Conservation (phyloP, 2,888 invertebrate species). For the Lasioglossum leucozonium region DNA sequence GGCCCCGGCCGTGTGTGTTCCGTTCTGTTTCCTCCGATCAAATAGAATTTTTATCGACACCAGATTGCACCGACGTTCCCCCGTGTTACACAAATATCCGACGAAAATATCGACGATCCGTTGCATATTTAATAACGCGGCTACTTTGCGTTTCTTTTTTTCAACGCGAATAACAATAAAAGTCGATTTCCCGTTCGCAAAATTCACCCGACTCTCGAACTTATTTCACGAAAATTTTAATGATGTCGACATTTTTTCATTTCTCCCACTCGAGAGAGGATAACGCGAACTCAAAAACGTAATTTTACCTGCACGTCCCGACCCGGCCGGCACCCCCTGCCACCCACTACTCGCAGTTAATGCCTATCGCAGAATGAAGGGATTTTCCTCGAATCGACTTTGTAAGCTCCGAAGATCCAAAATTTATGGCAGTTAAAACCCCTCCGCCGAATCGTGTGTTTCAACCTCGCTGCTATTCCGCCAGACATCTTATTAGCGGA, state of each 20-base stretch:
- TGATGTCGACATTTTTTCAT: not conserved
- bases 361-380: slow-evolving; percentile 39
- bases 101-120: not conserved
- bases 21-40: slow-evolving; percentile 4
- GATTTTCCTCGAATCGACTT: slow-evolving; percentile 45
- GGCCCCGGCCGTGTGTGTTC: not conserved
- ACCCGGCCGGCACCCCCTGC: not conserved
- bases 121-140: not conserved
- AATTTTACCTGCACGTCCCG: not conserved
- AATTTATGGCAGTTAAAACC: slow-evolving; percentile 53
- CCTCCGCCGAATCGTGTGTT: slow-evolving; percentile 28
- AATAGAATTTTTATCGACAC: slow-evolving; percentile 14
- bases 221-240: not conserved
- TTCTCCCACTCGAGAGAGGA: not conserved
- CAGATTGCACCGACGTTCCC: not conserved
- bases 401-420: slow-evolving; percentile 46
- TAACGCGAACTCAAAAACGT: slow-evolving; percentile 16
- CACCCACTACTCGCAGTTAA: slow-evolving; percentile 22
- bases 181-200: not conserved
- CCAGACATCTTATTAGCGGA: slow-evolving; percentile 49
- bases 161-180: not conserved
- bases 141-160: not conserved
- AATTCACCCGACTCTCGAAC: not conserved
- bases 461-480: slow-evolving; percentile 26
- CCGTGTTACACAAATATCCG: not conserved